A percentile compares a stretch with the other conserved stretches of the same genome.
These are phyloP conservation scores for Crepidodera aurea DNA, from an alignment of 2,888 invertebrate species.

Conservation along the genomic window DNA sequence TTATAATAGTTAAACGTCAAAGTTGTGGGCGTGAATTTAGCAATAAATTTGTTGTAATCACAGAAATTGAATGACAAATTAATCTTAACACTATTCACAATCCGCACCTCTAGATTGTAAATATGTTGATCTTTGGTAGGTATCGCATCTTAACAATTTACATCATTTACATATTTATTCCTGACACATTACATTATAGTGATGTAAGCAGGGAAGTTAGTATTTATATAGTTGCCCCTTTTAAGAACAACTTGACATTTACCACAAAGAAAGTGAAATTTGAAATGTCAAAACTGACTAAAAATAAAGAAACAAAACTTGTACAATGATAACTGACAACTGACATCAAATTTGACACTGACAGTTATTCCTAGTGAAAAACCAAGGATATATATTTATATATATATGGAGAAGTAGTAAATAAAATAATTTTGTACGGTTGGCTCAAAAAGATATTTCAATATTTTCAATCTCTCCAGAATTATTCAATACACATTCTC, in stretches of 20 bases:
- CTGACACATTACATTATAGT: constrained; percentile 30
- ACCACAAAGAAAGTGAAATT: constrained; percentile 11
- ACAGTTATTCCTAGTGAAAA: too few relatives aligned
- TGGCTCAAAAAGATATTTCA: too few relatives aligned
- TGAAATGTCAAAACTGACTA: too few relatives aligned
- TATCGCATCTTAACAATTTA: constrained; percentile 21
- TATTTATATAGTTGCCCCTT: constrained; percentile 24
- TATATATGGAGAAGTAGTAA: too few relatives aligned
- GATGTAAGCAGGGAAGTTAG: constrained; percentile 29
- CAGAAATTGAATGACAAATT: constrained; percentile 26
- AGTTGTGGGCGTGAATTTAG: constrained; percentile 52
- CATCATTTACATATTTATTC: constrained; percentile 30
- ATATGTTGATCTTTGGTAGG: constrained; percentile 27
- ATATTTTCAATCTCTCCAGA: too few relatives aligned
- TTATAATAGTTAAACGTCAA: constrained; percentile 38
- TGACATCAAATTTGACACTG: too few relatives aligned
- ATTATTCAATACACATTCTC: too few relatives aligned
- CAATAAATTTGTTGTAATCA: constrained; percentile 34
- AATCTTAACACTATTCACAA: constrained; percentile 26
- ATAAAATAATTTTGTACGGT: too few relatives aligned
- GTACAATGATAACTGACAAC: too few relatives aligned
- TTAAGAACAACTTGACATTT: constrained; percentile 18
- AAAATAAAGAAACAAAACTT: too few relatives aligned
- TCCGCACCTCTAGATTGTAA: constrained; percentile 4
- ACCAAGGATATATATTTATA: too few relatives aligned